These are phyloP conservation scores for Sinosuthora webbiana DNA, from an alignment of 2,113 vertebrate species.

Conservation along the genomic window DNA sequence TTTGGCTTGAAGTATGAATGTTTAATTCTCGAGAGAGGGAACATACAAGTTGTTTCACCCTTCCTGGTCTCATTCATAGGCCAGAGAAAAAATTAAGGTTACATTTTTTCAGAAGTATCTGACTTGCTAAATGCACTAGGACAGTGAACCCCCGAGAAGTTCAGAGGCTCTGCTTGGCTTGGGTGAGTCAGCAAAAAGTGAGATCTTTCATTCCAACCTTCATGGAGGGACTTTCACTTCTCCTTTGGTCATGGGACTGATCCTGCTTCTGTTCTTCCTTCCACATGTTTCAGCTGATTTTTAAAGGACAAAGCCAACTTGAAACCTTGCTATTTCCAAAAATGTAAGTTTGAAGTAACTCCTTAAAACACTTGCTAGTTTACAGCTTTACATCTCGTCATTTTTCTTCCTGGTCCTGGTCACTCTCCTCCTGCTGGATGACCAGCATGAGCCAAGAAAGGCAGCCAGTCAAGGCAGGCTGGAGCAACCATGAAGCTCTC, in stretches of 20 bases:
- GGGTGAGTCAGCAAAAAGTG: not conserved
- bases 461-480: not conserved
- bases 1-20: not conserved
- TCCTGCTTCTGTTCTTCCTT: not conserved
- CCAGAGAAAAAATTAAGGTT: not conserved
- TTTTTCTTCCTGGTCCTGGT: not conserved
- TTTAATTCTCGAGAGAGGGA: not conserved
- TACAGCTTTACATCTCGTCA: not conserved
- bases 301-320: not conserved
- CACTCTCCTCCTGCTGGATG: not conserved
- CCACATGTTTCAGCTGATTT: not conserved
- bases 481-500: rapidly evolving
- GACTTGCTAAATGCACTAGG: not conserved
- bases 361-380: not conserved
- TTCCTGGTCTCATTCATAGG: not conserved
- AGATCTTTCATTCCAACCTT: not conserved
- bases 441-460: not conserved
- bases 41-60: not conserved
- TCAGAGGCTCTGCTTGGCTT: not conserved
- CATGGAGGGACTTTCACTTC: not conserved
- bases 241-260: not conserved
- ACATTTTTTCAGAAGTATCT: not conserved
- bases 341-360: not conserved
- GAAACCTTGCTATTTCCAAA: not conserved
- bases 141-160: not conserved